Base-by-base conservation (phyloP, 2,113 vertebrate species). In the Todiramphus saurophagus region DNA sequence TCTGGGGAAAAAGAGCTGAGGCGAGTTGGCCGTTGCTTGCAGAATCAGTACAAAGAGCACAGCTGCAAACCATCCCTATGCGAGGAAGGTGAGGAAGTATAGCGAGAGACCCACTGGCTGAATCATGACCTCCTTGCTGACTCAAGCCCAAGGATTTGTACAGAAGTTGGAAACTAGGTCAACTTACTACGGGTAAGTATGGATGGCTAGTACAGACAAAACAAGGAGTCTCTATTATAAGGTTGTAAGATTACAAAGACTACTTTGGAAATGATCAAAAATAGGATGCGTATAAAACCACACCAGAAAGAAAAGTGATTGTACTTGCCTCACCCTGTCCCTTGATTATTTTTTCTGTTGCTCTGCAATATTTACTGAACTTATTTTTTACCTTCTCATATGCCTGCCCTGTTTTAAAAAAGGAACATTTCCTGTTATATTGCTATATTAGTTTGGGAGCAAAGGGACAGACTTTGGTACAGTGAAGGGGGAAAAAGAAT, bases 251-350 rank as follows among this genome's bases (percentile, higher is more conserved):
- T 92, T 83, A 62, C 37, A 73, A 69, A 83, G 24, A 50, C 41
- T 39, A 15, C 50, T 90, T 89, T 80, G 72, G 63, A 96, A 91
- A 87, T 83, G 13, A 94, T n/a, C 33, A 80, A 87, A 81, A 92
- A 18, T 44, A 73, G 63, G 24, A 70, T 62, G 16, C 58, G 10
- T 72, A 31, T 62, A 74, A 79, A 79, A 78, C 31, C n/a, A 50
- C 11, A 83, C 8, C 55, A 94, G 30, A 83, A 94, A 50, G 68
- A 89, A 89, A 90, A 83, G 80, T 48, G 1, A 76, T 76, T 80
- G 28, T 73, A 83, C 8, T 69, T 77, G 78, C 41, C 68, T 87
- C 46, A 67, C n/a, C 20, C 56, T 70, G 17, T 83, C 28, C 48
- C 67, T 88, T 94, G 50, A 41, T 62, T 85, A 46, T 73, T 91